Conservation (phyloP, 2,113 vertebrate genomes). For the Puma concolor region DNA sequence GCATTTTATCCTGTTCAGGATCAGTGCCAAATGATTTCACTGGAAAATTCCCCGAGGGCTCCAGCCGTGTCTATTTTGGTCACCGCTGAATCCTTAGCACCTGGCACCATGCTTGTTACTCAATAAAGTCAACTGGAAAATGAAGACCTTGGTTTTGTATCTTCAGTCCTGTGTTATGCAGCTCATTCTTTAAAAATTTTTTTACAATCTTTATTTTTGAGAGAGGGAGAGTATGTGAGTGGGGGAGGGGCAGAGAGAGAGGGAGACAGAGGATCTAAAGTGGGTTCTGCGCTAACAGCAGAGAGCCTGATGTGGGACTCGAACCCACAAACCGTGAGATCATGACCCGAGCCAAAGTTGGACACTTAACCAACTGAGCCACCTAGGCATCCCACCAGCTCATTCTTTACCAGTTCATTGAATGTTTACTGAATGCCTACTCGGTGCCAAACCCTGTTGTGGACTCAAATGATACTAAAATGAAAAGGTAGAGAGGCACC, state of each 20-base stretch:
- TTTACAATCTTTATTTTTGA: no score
- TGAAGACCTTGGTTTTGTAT: rapidly evolving
- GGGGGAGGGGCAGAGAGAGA: no score
- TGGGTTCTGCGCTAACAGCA: no score
- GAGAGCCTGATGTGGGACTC: no score
- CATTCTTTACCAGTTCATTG: not conserved
- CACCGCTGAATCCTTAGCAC: rapidly evolving
- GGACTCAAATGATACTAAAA: not conserved
- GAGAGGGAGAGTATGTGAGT: no score
- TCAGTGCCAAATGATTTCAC: not conserved
- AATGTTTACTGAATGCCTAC: rapidly evolving
- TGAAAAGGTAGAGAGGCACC: not conserved
- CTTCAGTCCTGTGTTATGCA: not conserved
- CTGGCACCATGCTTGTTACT: not conserved
- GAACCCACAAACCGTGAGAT: no score
- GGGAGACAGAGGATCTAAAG: no score
- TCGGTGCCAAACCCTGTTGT: rapidly evolving
- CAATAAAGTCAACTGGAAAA: not conserved
- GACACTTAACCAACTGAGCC: no score
- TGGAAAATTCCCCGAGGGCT: not conserved
- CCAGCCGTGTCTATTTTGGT: not conserved
- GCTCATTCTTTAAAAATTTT: not conserved
- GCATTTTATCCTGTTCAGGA: no score
- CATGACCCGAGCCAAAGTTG: no score
- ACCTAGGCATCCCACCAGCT: no score